Evolutionary conservation across 2,797 vertebrate species (phyloP), one percentile per base, ranked within the genome.

Genomic region (Apogon hyalosoma): DNA sequence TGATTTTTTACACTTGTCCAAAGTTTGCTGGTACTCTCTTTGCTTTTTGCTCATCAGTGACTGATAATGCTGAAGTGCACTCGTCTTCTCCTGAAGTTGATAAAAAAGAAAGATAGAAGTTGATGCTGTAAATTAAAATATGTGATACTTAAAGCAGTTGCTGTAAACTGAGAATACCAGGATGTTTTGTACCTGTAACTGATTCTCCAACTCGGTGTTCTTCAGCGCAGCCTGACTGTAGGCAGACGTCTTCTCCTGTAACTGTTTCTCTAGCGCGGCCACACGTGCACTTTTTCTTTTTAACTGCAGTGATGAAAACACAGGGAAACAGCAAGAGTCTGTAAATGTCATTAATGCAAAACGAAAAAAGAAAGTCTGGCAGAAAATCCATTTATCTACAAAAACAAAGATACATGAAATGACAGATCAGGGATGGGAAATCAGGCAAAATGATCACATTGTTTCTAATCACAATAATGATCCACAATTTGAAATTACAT

Each of bases 211-310:
- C 72, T 95, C 92, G 0, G 87, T 85, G 81, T 92, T 96, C 84
- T 88, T 95, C 83, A 93, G 88, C 16, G 94, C 92, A 69, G 91
- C 87, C 77, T 86, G 77, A 4, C 93, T 93, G 85, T 94, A 96
- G 43, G 94, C 94, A 43, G 87, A 75, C 13, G 88, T 92, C 82
- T 96, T 97, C 90, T 96, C 95, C 93, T 96, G 93, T 39, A 98
- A 36, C 57, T 96, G 94, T 81, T 96, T 96, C 65, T 97, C 93
- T 80, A 97, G 83, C 0, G 88, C 89, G 45, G 93, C 87, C 60
- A 94, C 87, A 38, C 95, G 94, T 42, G 93, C 93, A 63, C 90
- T 90, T 87, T 95, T 97, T 86, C 94, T 96, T 83, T 90, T 93
- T 71, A 96, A 53, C 97, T 98, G 78, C 75, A 89, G 87, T 15